Evolutionary conservation across 2,888 invertebrate genomes (phyloP).

Genomic region (Conchocele bisecta): DNA sequence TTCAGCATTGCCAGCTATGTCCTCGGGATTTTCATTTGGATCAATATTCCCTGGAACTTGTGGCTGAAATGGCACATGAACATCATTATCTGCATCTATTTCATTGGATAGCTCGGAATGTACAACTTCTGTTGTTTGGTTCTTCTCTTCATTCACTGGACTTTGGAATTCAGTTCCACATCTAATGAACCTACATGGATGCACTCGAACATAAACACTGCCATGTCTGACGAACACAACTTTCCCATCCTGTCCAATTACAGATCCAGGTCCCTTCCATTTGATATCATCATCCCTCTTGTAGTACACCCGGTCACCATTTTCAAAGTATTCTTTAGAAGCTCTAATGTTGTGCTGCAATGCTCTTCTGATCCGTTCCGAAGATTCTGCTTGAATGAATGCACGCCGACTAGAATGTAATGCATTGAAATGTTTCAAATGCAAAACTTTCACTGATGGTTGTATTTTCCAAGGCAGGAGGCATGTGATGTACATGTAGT

Average conservation of each 20-base stretch:
- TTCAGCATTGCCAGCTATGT: neutral
- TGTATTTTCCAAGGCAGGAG: slow-evolving; percentile 33
- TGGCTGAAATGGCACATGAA: too few relatives aligned
- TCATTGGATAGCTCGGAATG: neutral
- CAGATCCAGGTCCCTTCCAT: slow-evolving; percentile 53
- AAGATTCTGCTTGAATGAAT: slow-evolving; percentile 41
- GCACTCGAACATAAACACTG: too few relatives aligned
- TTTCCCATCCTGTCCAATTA: slow-evolving; percentile 56
- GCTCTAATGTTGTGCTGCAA: slow-evolving; percentile 34
- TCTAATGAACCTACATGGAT: too few relatives aligned
- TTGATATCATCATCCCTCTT: too few relatives aligned
- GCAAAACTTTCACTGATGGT: slow-evolving; percentile 39
- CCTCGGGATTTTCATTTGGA: too few relatives aligned
- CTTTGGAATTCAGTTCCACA: slow-evolving; percentile 18
- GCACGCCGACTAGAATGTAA: slow-evolving; percentile 37
- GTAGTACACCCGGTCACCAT: too few relatives aligned
- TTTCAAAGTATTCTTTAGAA: slow-evolving; percentile 20
- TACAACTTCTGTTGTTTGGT: too few relatives aligned
- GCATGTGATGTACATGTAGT: slow-evolving; percentile 11
- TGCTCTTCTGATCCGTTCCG: slow-evolving; percentile 41
- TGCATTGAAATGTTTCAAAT: slow-evolving; percentile 46
- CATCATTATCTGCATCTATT: neutral
- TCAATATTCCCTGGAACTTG: too few relatives aligned
- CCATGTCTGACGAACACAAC: too few relatives aligned
- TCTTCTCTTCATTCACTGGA: neutral